phyloP scores from a whole-genome alignment of 1,140 invertebrate genomes.

The Drosophila virilis region DNA sequence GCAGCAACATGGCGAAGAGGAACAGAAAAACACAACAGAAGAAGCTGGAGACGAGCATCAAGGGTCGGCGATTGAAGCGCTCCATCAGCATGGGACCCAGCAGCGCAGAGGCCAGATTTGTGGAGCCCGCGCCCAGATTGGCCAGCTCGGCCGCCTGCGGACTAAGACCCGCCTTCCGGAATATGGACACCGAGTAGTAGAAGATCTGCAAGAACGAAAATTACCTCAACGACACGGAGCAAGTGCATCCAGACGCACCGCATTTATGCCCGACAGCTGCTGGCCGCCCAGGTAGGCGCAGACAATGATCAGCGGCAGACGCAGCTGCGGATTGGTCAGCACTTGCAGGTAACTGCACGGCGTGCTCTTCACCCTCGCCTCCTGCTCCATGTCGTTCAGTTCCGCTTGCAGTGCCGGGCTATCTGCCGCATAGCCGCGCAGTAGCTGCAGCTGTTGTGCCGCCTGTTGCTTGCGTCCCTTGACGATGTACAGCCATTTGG shows the following conservation, averaged over 20 bases:
- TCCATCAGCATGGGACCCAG: slow-evolving; percentile 87
- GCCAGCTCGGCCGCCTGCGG: slow-evolving; percentile 86
- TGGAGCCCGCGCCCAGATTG: slow-evolving; percentile 88
- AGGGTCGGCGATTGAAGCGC: slow-evolving; percentile 85
- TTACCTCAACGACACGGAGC: not conserved
- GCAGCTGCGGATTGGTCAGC: slow-evolving; percentile 48
- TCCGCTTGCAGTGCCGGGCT: slow-evolving; percentile 83
- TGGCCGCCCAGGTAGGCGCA: slow-evolving; percentile 91
- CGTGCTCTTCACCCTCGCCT: slow-evolving; percentile 68
- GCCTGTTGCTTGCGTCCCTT: slow-evolving; percentile 87
- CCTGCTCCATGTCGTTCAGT: slow-evolving; percentile 77
- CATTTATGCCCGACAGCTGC: slow-evolving; percentile 94
- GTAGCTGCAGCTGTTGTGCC: slow-evolving; percentile 72
- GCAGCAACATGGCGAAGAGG: slow-evolving; percentile 85
- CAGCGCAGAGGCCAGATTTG: slow-evolving; percentile 88
- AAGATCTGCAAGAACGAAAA: slow-evolving; percentile 86
- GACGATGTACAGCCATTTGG: slow-evolving; percentile 92
- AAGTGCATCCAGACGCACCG: slow-evolving; percentile 85
- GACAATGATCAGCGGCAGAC: slow-evolving; percentile 89
- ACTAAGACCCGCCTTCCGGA: slow-evolving; percentile 86
- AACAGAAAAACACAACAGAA: slow-evolving; percentile 85
- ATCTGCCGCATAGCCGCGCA: slow-evolving; percentile 52
- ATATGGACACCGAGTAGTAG: slow-evolving; percentile 90
- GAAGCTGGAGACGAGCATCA: slow-evolving; percentile 86
- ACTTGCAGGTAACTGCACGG: slow-evolving; percentile 86